Conservation (phyloP, 2,113 vertebrate genomes). For the Gymnogyps californianus region DNA sequence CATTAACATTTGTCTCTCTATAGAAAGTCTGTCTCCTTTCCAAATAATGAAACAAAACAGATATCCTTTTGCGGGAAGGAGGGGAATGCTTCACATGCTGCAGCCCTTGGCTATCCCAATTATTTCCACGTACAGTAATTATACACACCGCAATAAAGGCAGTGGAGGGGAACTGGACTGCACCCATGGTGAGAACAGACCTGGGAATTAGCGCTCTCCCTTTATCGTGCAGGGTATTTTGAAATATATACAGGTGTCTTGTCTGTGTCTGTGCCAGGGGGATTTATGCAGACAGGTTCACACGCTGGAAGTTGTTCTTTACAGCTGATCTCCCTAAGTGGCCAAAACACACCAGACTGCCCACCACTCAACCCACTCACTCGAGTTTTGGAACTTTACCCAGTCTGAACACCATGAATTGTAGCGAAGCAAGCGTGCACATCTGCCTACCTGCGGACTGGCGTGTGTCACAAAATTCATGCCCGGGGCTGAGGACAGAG, state of each 20-base stretch:
- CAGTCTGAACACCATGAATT: rapidly evolving
- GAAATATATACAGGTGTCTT: not conserved
- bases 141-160: not conserved
- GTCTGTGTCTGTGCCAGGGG: not conserved
- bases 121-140: not conserved
- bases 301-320: not conserved
- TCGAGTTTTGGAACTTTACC: not conserved
- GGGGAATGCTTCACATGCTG: not conserved
- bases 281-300: not conserved
- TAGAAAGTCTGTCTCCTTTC: not conserved
- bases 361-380: not conserved
- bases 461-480: constrained; percentile 62
- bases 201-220: not conserved
- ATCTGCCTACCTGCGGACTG: constrained; percentile 67
- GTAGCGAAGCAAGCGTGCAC: rapidly evolving
- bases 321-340: not conserved
- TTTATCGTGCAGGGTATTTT: not conserved
- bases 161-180: not conserved
- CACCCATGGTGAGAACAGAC: not conserved
- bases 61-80: not conserved
- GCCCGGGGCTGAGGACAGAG: constrained; percentile 59
- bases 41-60: not conserved
- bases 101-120: not conserved
- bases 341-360: not conserved
- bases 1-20: not conserved